Base-by-base conservation (phyloP, 2,113 vertebrate species). In the Girardinichthys multiradiatus region DNA sequence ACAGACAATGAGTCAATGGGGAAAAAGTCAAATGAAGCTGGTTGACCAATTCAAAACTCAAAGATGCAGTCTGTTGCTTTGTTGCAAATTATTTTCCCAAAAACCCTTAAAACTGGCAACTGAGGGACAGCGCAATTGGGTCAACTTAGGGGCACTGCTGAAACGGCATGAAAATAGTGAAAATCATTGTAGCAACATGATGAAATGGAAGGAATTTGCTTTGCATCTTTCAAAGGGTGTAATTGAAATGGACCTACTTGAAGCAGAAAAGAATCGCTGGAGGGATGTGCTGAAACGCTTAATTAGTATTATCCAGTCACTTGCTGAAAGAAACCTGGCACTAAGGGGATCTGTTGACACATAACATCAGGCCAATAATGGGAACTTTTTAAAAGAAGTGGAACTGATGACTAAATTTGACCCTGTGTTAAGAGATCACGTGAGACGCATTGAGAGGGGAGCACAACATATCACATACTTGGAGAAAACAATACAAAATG, bases 381-480 rank as follows among this genome's bases (percentile, higher is more conserved):
- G n/a, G 31, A 57, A 30, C 26, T 28, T 59, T 24, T 2, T 39
- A 26, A 69, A 59, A 69, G n/a, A 28, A 58, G 67, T 57, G 2
- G 51, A 57, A 26, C 48, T 35, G 30, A 54, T 57, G 30, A 3
- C 30, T 30, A 48, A 66, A 51, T 66, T 66, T 66, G 26, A 13
- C 24, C 19, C 42, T 9, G 19, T 67, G 21, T 3, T 68, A 12
- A 68, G 12, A 68, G 66, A 68, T 35, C 66, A 57, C 0, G 5
- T 67, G 21, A 33, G 45, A 67, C 3, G 8, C 14, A 69, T 28
- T 15, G n/a, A 58, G n/a, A 58, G 17, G 37, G 67, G 54, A 69
- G 30, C 51, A 69, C 14, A 69, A 0, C 45, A 57, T n/a, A 35
- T 68, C 29, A 58, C n/a, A 69, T 58, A 58, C 15, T 58, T 58